These are phyloP conservation scores for Lissocephala sabroskyi DNA, from an alignment of 2,888 invertebrate species.

Conservation along the genomic window DNA sequence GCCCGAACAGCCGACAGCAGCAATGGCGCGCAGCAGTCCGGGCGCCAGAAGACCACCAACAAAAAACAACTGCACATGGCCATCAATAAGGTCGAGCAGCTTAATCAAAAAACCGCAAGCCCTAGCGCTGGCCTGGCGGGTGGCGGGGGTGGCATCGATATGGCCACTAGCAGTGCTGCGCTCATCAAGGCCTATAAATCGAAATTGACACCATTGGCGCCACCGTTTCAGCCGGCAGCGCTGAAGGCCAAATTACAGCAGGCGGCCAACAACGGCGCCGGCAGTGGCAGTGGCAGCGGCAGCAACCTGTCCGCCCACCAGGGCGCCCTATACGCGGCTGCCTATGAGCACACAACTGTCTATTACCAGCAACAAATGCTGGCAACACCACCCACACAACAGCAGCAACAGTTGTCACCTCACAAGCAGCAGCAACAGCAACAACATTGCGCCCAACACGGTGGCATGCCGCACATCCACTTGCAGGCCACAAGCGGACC, in stretches of 20 bases:
- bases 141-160: constrained; percentile 1
- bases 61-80: constrained; percentile 8
- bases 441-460: constrained; percentile 62
- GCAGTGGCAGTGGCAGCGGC: constrained; percentile 17
- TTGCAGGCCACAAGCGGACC: constrained; percentile 29
- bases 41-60: constrained; percentile 5
- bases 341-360: constrained; percentile 60
- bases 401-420: constrained; percentile 29
- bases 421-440: constrained; percentile 30
- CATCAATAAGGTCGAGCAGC: constrained; percentile 11
- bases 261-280: constrained; percentile 8
- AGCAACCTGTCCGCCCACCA: constrained; percentile 16
- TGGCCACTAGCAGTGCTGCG: constrained; percentile 30
- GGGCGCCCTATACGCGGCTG: constrained; percentile 38
- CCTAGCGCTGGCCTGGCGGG: background rate
- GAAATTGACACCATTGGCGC: constrained; percentile 64
- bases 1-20: constrained; percentile 21
- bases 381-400: constrained; percentile 32
- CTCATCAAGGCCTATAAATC: constrained; percentile 61
- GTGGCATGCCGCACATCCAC: constrained; percentile 49
- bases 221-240: constrained; percentile 62
- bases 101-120: constrained; percentile 12
- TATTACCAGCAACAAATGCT: constrained; percentile 53
- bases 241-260: constrained; percentile 36
- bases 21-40: constrained; percentile 20